Base-by-base conservation (phyloP, 2,113 vertebrate species). In the Garra rufa region DNA sequence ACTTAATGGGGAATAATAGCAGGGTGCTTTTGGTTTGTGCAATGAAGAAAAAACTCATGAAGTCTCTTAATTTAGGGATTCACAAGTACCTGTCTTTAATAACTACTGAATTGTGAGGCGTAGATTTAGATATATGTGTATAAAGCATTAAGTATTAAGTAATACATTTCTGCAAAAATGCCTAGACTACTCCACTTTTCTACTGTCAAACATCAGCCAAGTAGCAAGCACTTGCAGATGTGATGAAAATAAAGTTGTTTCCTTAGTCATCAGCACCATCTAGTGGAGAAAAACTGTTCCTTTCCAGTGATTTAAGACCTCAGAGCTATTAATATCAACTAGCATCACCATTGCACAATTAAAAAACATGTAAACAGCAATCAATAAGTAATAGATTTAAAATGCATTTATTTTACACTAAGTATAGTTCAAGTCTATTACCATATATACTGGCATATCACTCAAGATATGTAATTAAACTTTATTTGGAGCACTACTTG, bases 201-300 rank as follows among this genome's bases (percentile, higher is more conserved):
- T 43, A 38, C 38, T 44, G n/a, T 44, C 14, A 48, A 80, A 26
- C 41, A 65, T 44, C 41, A 30, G 41, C 59, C 24, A 48, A 80
- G 21, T 2, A 28, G 5, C 57, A 46, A 80, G 38, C 15, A 3
- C 17, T 65, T 63, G 43, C 63, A 70, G 46, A 69, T 52, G 79
- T 81, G 24, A 1, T 38, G 14, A 65, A 30, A 67, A 14, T 0
- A 48, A 46, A 63, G 77, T 10, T 52, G 59, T 43, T 65, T 73
- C 2, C 24, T 86, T 78, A 41, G 81, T 55, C 86, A 89, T 88
- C 1, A 71, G 0, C 82, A 0, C 89, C 89, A 88, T 59, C 92
- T 93, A 77, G 87, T 91, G 93, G 85, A 9, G 43, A 81, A 17
- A 8, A 46, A 73, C 10, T 6, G 15, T 30, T 8, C 14, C 6